phyloP scores from a whole-genome alignment of 2,113 vertebrate genomes.

The Phylloscopus whistleri region DNA sequence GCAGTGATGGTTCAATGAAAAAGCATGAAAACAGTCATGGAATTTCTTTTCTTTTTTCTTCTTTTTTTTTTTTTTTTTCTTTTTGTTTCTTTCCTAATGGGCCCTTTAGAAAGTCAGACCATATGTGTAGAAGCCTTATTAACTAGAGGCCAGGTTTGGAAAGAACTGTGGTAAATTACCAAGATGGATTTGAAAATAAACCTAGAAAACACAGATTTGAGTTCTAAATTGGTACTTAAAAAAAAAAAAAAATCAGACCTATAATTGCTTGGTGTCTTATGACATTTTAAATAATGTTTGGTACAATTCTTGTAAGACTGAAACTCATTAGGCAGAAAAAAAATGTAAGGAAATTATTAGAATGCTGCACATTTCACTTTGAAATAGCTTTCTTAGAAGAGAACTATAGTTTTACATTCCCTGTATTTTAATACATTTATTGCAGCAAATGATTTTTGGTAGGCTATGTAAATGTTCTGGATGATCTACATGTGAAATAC shows the following conservation, averaged over 20 bases:
- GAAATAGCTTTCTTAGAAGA: background rate
- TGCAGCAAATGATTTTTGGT: constrained; percentile 19
- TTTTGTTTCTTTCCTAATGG: background rate
- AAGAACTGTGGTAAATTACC: constrained; percentile 22
- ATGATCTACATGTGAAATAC: constrained; percentile 14
- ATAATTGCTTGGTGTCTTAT: background rate
- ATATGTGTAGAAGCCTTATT: constrained; percentile 40
- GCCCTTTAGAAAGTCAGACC: constrained; percentile 48
- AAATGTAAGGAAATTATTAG: background rate
- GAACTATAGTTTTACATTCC: background rate
- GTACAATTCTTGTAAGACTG: background rate
- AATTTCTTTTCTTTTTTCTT: constrained; percentile 31
- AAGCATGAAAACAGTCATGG: constrained; percentile 45
- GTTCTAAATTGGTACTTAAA: background rate
- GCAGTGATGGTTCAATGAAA: constrained; percentile 38
- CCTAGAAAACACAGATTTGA: background rate
- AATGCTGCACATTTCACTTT: background rate
- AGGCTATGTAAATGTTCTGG: constrained; percentile 15
- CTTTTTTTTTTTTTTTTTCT: background rate
- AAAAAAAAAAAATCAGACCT: background rate
- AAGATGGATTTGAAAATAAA: constrained; percentile 4
- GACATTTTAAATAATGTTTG: background rate
- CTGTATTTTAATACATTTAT: background rate
- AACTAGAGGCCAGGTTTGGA: constrained; percentile 1
- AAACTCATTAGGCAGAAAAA: background rate